These are phyloP conservation scores for Charaxes varanes DNA, from an alignment of 1,140 invertebrate genomes.

Conservation along the genomic window DNA sequence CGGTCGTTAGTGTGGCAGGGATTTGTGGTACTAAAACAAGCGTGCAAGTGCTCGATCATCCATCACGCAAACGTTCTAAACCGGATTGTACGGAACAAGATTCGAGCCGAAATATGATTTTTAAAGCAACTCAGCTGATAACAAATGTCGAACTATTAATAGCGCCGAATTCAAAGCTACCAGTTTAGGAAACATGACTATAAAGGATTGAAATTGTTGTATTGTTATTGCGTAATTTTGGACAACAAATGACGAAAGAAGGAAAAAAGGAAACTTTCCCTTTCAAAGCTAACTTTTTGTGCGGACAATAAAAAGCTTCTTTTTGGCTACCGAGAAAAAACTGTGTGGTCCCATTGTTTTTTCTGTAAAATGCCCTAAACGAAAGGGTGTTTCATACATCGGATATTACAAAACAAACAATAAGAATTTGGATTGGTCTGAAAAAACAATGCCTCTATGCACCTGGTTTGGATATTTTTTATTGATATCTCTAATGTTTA, in stretches of 20 bases:
- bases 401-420: slow-evolving; percentile 64
- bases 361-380: slow-evolving; percentile 23
- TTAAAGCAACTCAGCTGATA: slow-evolving; percentile 32
- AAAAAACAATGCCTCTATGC: slow-evolving; percentile 52
- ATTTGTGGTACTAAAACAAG: slow-evolving; percentile 17
- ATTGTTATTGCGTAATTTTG: slow-evolving; percentile 21
- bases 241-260: slow-evolving; percentile 8
- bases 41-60: slow-evolving; percentile 52
- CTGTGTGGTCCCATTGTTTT: slow-evolving; percentile 17
- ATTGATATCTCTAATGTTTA: slow-evolving; percentile 49
- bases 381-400: slow-evolving; percentile 51
- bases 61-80: slow-evolving; percentile 62
- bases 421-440: slow-evolving; percentile 17
- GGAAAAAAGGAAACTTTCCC: slow-evolving; percentile 48
- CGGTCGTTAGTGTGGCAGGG: slow-evolving; percentile 8
- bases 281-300: slow-evolving; percentile 47
- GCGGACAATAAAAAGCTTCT: slow-evolving; percentile 7
- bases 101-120: slow-evolving; percentile 37
- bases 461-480: slow-evolving; percentile 60
- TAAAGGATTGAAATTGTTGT: slow-evolving; percentile 11
- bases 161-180: slow-evolving; percentile 16
- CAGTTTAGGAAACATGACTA: slow-evolving; percentile 4
- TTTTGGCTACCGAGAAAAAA: slow-evolving; percentile 35
- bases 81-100: slow-evolving; percentile 50
- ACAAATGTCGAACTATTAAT: slow-evolving; percentile 12